Evolutionary conservation across 2,888 invertebrate genomes (phyloP).

Genomic region (Apamea epomidion): DNA sequence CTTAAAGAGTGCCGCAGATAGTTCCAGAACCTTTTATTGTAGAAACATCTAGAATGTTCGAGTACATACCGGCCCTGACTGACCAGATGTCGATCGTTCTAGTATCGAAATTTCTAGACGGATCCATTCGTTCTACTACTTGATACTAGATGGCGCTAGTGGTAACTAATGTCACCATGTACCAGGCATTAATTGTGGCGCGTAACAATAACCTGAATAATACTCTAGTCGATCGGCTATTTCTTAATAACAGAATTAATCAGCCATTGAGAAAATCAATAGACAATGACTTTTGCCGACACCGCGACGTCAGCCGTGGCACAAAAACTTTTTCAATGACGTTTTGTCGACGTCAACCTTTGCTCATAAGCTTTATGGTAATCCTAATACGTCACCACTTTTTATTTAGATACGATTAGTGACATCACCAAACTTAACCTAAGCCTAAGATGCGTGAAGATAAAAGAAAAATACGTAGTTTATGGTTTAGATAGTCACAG

Average conservation of each 20-base stretch:
- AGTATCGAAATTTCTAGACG: too few species aligned
- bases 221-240: neutral
- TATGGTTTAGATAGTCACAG: constrained; percentile 1
- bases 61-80: too few species aligned
- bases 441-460: constrained; percentile 24
- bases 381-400: constrained; percentile 12
- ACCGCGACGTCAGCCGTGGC: constrained; percentile 8
- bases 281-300: neutral
- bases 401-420: constrained; percentile 17
- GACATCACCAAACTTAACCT: constrained; percentile 8
- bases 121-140: too few species aligned
- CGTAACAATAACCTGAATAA: too few species aligned
- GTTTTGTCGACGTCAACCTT: neutral
- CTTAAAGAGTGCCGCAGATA: too few species aligned
- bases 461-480: constrained; percentile 18
- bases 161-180: too few species aligned
- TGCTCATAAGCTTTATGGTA: neutral
- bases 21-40: too few species aligned
- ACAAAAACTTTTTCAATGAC: neutral
- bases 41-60: too few species aligned
- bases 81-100: too few species aligned
- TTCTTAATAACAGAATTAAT: neutral
- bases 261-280: neutral
- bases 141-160: too few species aligned
- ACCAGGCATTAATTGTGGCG: too few species aligned